phyloP scores from a whole-genome alignment of 2,888 invertebrate species.

The Andrena flavipes region DNA sequence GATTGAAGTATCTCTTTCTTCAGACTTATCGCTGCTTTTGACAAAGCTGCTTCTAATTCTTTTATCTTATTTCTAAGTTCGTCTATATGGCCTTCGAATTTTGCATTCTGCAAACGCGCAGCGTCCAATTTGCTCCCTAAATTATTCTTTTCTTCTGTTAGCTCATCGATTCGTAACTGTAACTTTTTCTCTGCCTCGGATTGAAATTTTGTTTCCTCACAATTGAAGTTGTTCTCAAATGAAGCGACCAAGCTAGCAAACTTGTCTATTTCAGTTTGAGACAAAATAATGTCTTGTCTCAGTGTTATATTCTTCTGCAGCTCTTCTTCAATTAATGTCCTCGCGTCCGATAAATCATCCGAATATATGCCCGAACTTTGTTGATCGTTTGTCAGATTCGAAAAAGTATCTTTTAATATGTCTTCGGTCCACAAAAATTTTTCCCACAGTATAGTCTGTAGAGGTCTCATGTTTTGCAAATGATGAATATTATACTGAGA shows the following conservation, averaged over 20 bases:
- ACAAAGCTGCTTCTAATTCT: constrained; percentile 47
- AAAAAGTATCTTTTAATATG: constrained; percentile 49
- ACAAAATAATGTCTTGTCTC: constrained; percentile 46
- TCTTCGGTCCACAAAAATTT: constrained; percentile 69
- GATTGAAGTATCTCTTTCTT: constrained; percentile 57
- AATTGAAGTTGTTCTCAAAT: constrained; percentile 66
- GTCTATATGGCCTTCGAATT: constrained; percentile 78
- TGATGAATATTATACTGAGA: constrained; percentile 51
- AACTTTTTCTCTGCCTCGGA: constrained; percentile 70
- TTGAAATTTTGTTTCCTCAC: constrained; percentile 65
- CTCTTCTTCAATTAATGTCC: constrained; percentile 51
- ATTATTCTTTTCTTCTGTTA: constrained; percentile 74
- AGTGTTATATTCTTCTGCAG: constrained; percentile 56
- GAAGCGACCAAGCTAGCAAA: constrained; percentile 62
- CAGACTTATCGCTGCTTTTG: constrained; percentile 45
- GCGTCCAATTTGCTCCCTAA: constrained; percentile 76
- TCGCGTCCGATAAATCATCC: constrained; percentile 44
- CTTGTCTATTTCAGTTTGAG: constrained; percentile 65
- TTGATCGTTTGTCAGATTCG: constrained; percentile 25
- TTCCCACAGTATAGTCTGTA: constrained; percentile 62
- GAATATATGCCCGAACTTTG: constrained; percentile 12
- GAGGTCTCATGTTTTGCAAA: constrained; percentile 56
- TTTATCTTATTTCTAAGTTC: constrained; percentile 73
- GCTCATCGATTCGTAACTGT: constrained; percentile 68
- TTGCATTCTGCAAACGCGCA: constrained; percentile 73